These are phyloP conservation scores for Paramisgurnus dabryanus DNA, from an alignment of 2,113 vertebrate genomes.

Conservation along the genomic window DNA sequence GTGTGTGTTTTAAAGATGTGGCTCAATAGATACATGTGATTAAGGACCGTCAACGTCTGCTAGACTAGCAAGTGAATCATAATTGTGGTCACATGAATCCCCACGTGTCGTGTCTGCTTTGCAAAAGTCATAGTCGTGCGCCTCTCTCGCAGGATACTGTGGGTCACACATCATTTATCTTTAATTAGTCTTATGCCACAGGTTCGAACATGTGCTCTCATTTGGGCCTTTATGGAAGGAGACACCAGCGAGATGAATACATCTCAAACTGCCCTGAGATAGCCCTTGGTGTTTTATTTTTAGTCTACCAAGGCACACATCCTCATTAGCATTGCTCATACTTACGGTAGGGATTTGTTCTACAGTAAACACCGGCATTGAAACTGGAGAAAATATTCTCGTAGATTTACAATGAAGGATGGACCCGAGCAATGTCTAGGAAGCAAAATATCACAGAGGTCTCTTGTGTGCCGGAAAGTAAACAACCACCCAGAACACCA, in stretches of 20 bases:
- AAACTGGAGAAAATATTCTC: no score
- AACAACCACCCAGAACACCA: no score
- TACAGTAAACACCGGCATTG: no score
- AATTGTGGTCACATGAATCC: neutral
- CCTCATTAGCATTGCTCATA: no score
- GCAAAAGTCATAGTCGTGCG: neutral
- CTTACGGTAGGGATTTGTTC: no score
- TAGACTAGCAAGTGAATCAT: neutral
- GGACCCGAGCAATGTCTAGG: no score
- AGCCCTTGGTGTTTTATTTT: neutral
- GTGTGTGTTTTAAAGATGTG: slow-evolving; percentile 15
- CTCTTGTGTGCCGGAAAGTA: no score
- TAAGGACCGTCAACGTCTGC: neutral
- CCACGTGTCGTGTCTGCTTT: slow-evolving; percentile 3
- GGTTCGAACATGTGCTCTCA: slow-evolving; percentile 8
- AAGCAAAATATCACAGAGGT: no score
- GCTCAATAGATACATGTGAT: slow-evolving; percentile 40
- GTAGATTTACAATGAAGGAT: no score
- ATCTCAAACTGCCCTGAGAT: neutral
- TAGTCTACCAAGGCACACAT: no score
- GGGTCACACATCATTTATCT: slow-evolving; percentile 33
- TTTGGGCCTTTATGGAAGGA: slow-evolving; percentile 2
- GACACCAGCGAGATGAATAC: slow-evolving; percentile 5
- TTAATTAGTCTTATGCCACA: slow-evolving; percentile 21
- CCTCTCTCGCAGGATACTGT: slow-evolving; percentile 16